Evolutionary conservation across 1,140 invertebrate genomes (phyloP).

Genomic region (Atta colombica): DNA sequence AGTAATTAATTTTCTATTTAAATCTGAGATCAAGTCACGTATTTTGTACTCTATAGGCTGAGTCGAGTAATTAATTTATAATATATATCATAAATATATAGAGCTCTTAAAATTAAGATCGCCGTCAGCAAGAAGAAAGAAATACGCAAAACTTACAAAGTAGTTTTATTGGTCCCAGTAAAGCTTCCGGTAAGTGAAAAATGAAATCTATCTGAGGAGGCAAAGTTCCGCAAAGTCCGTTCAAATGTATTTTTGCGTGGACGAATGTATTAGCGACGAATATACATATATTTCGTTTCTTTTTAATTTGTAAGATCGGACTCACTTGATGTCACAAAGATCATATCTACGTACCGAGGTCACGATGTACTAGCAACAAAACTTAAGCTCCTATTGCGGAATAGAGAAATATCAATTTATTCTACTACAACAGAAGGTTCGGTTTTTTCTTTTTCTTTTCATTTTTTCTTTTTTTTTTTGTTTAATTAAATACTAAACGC

Average conservation of each 20-base stretch:
- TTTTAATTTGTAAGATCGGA: conserved; percentile 38
- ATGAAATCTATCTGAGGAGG: conserved; percentile 36
- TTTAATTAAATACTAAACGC: conserved; percentile 37
- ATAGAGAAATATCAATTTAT: conserved; percentile 43
- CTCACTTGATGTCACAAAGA: conserved; percentile 12
- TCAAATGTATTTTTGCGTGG: conserved; percentile 16
- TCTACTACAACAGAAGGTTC: conserved; percentile 40
- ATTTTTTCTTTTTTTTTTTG: conserved; percentile 15
- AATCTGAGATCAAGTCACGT: conserved; percentile 82
- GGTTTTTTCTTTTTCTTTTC: conserved; percentile 23
- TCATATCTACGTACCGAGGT: background rate
- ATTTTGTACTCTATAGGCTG: conserved; percentile 83
- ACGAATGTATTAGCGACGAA: conserved; percentile 3
- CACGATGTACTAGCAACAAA: conserved; percentile 2
- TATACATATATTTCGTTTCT: background rate
- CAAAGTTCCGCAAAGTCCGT: conserved; percentile 29
- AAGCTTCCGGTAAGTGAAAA: conserved; percentile 67
- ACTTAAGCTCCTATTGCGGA: conserved; percentile 43
- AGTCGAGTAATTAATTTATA: conserved; percentile 75
- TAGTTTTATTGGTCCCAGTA: conserved; percentile 73
- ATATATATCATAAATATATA: conserved; percentile 69
- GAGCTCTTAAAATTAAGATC: conserved; percentile 62
- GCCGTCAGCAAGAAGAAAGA: conserved; percentile 47
- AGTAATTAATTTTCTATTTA: conserved; percentile 68
- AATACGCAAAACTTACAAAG: conserved; percentile 64